These are phyloP conservation scores for Tapirus terrestris DNA, from an alignment of 2,113 vertebrate species.

Conservation along the genomic window DNA sequence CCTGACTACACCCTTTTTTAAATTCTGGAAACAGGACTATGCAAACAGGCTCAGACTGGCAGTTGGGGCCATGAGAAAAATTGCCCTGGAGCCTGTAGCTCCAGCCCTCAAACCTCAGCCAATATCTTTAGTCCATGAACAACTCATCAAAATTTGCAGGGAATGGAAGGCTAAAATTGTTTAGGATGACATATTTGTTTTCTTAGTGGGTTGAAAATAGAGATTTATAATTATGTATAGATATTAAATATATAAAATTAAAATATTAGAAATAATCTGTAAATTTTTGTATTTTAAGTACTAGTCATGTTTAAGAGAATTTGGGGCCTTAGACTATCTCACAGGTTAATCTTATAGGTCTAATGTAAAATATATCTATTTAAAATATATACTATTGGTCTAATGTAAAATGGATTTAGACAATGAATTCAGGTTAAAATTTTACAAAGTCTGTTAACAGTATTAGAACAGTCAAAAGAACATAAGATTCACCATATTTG, in stretches of 20 bases:
- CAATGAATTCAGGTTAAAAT: not conserved
- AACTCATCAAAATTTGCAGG: not conserved
- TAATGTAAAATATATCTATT: not conserved
- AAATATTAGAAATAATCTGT: conserved; percentile 52
- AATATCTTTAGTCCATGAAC: not conserved
- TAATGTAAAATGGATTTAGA: conserved; percentile 38
- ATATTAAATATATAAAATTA: conserved; percentile 30
- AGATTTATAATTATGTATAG: not conserved
- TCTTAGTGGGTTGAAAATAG: not conserved
- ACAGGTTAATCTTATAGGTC: not conserved
- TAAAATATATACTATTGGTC: not conserved
- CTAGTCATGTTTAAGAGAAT: not conserved
- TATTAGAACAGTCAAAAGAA: not conserved
- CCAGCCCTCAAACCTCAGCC: not conserved
- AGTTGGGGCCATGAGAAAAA: not conserved
- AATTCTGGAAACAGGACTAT: not conserved
- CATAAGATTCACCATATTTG: not conserved
- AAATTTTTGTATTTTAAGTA: not conserved
- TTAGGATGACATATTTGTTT: conserved; percentile 32
- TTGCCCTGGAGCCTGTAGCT: not conserved
- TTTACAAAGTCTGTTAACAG: conserved; percentile 25
- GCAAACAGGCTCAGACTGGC: not conserved
- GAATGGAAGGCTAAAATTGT: not conserved
- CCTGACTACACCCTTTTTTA: not conserved
- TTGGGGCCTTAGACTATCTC: not conserved